phyloP scores from a whole-genome alignment of 2,113 vertebrate genomes.

The Rana temporaria region DNA sequence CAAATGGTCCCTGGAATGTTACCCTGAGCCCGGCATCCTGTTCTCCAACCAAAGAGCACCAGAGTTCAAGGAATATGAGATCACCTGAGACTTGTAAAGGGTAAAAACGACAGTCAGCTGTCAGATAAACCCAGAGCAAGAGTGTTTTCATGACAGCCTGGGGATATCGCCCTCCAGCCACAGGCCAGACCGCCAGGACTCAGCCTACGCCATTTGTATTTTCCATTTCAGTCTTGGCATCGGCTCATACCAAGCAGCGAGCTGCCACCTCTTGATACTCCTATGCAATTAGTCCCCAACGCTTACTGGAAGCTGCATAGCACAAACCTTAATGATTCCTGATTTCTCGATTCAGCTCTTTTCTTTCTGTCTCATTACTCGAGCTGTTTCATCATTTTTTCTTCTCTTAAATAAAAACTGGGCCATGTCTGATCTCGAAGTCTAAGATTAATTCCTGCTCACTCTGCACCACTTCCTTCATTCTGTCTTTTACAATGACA shows the following conservation, averaged over 20 bases:
- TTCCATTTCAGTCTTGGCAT: constrained; percentile 49
- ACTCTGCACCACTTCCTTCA: constrained; percentile 50
- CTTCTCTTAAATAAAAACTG: constrained; percentile 41
- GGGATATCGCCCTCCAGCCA: background rate
- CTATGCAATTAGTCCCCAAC: constrained; percentile 52
- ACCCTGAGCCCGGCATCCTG: background rate
- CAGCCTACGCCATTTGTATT: constrained; percentile 33
- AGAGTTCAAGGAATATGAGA: background rate
- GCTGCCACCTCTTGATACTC: constrained; percentile 47
- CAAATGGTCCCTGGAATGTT: no score
- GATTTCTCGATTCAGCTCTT: constrained; percentile 41
- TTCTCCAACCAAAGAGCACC: background rate
- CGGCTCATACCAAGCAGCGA: constrained; percentile 15
- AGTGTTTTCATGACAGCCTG: background rate
- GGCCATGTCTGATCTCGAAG: constrained; percentile 51
- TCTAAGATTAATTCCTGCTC: constrained; percentile 57
- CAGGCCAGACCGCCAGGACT: constrained; percentile 16
- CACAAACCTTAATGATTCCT: constrained; percentile 47
- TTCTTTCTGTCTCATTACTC: constrained; percentile 41
- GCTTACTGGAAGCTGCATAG: constrained; percentile 48
- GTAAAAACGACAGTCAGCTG: constrained; percentile 4
- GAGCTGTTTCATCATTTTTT: constrained; percentile 45
- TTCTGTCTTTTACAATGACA: constrained; percentile 55
- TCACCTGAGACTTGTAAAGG: background rate
- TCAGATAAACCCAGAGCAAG: background rate